Evolutionary conservation across 1,140 invertebrate genomes (phyloP).

Genomic region (Achroia grisella): DNA sequence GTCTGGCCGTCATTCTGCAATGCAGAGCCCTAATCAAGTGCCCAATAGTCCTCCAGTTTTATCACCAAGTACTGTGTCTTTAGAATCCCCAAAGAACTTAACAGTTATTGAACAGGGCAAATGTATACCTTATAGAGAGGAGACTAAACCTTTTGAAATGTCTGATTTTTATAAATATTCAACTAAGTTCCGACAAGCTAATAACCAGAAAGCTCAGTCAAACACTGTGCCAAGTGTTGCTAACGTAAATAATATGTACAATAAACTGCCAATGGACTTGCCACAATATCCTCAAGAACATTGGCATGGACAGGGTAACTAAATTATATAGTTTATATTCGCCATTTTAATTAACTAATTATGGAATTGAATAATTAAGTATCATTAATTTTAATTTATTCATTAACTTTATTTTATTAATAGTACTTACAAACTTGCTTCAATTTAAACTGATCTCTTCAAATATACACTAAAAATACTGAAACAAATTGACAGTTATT

Average conservation of each 20-base stretch:
- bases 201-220: constrained; percentile 32
- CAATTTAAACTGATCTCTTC: too few relatives aligned
- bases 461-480: too few relatives aligned
- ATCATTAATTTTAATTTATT: too few relatives aligned
- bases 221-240: constrained; percentile 25
- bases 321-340: constrained; percentile 10
- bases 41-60: constrained; percentile 54
- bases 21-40: constrained; percentile 56
- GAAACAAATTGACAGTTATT: too few relatives aligned
- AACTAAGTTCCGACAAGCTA: constrained; percentile 88
- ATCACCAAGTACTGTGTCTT: constrained; percentile 73
- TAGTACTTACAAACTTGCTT: too few relatives aligned
- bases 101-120: constrained; percentile 90
- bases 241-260: constrained; percentile 32
- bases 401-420: too few relatives aligned
- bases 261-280: constrained; percentile 56
- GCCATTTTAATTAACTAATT: constrained; percentile 7
- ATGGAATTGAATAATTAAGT: not conserved
- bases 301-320: constrained; percentile 45
- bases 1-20: constrained; percentile 50
- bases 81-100: constrained; percentile 85
- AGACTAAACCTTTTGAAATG: constrained; percentile 97
- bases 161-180: constrained; percentile 98
- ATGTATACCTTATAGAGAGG: constrained; percentile 93
- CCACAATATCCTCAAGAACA: constrained; percentile 51